Conservation (phyloP, 2,888 invertebrate species). For the Nezara viridula region DNA sequence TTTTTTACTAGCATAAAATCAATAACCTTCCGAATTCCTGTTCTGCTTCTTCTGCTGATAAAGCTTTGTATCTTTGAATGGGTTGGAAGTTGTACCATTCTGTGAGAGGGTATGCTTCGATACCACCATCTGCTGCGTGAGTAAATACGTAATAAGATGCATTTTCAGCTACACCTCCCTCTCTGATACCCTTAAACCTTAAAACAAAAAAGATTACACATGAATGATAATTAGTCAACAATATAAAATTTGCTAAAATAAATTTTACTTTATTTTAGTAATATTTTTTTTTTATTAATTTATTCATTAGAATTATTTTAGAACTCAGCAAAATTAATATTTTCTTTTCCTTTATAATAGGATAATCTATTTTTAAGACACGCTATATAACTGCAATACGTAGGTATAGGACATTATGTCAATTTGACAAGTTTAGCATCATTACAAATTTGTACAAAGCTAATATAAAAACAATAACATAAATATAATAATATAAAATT, state of each 20-base stretch:
- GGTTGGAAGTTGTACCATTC: constrained; percentile 98
- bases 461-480: no score
- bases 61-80: constrained; percentile 89
- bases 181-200: constrained; percentile 89
- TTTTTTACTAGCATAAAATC: neutral
- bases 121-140: constrained; percentile 93
- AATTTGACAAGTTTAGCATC: no score
- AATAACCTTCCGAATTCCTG: constrained; percentile 88
- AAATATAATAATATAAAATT: no score
- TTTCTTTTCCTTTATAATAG: neutral
- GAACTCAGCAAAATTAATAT: no score
- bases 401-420: no score
- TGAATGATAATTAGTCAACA: neutral
- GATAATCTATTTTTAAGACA: neutral
- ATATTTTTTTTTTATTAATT: no score
- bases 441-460: no score
- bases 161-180: constrained; percentile 97
- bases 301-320: no score
- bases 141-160: constrained; percentile 98
- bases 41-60: constrained; percentile 98
- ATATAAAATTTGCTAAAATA: neutral
- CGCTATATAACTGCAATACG: no score
- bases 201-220: constrained; percentile 62
- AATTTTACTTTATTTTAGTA: no score
- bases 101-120: constrained; percentile 94